Evolutionary conservation across 2,113 vertebrate species (phyloP).

Genomic region (Recurvirostra avosetta): DNA sequence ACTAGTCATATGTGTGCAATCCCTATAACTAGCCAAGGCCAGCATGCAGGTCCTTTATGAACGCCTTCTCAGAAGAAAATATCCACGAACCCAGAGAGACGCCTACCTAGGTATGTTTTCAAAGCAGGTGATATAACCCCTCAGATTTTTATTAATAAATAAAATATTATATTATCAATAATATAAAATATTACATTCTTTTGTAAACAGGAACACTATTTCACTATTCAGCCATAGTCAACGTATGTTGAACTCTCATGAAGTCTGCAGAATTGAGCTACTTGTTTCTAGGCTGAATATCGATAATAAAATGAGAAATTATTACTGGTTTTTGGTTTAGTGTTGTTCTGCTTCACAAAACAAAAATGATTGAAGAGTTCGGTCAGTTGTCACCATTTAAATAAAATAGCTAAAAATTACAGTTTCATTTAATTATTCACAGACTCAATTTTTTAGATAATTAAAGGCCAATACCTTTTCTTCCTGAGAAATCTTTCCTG

Average conservation of each 20-base stretch:
- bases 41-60: slow-evolving; percentile 99
- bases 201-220: neutral
- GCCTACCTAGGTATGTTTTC: slow-evolving; percentile 93
- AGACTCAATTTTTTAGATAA: neutral
- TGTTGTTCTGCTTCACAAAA: neutral
- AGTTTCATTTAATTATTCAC: neutral
- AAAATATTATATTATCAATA: neutral
- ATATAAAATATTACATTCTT: slow-evolving; percentile 5
- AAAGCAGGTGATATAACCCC: slow-evolving; percentile 69
- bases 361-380: neutral
- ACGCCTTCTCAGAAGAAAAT: slow-evolving; percentile 98
- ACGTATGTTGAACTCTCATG: neutral
- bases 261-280: neutral
- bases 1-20: slow-evolving; percentile 95
- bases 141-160: slow-evolving; percentile 58
- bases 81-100: slow-evolving; percentile 89
- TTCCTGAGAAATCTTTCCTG: neutral
- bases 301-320: neutral
- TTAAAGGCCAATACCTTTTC: neutral
- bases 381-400: neutral
- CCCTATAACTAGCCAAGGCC: slow-evolving; percentile 96
- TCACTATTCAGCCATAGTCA: neutral
- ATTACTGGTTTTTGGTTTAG: neutral
- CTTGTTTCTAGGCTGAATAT: neutral
- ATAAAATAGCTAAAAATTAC: neutral